Percentiles rank a stretch among this genome's conserved stretches.
Evolutionary conservation across 1,140 invertebrate genomes (phyloP).

Genomic region (Lepidurus arcticus): DNA sequence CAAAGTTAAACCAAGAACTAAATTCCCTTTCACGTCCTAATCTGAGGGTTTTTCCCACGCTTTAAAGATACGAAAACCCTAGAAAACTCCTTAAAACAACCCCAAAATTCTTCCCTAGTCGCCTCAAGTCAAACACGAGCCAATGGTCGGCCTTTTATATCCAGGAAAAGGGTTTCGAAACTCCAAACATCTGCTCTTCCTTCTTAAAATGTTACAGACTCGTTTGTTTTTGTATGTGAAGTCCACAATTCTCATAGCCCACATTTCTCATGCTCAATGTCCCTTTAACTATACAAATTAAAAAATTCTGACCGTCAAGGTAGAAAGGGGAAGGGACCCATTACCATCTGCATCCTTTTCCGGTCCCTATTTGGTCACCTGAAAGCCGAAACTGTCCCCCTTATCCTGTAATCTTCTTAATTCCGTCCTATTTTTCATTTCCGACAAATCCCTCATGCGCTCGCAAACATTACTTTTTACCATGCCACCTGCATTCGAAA

Average conservation of each 20-base stretch:
- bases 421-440: not conserved
- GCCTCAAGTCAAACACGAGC: conserved; percentile 16
- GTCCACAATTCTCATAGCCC: not conserved
- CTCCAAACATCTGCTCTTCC: not conserved
- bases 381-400: not conserved
- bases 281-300: not conserved
- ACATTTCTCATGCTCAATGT: not conserved
- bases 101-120: not conserved
- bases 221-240: too few relatives aligned
- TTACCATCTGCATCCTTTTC: too few relatives aligned
- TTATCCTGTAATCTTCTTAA: not conserved
- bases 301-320: too few relatives aligned
- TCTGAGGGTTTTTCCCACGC: not conserved
- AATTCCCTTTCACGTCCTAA: too few relatives aligned
- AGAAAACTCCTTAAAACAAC: not conserved
- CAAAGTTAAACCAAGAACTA: too few relatives aligned
- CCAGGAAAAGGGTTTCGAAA: not conserved
- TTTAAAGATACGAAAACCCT: not conserved
- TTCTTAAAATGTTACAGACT: not conserved
- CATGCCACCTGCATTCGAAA: too few relatives aligned
- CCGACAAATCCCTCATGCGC: not conserved
- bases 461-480: not conserved
- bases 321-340: too few relatives aligned
- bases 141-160: not conserved
- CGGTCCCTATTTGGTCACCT: too few relatives aligned